phyloP scores from a whole-genome alignment of 1,140 invertebrate genomes.

The Vollenhovia emeryi region DNA sequence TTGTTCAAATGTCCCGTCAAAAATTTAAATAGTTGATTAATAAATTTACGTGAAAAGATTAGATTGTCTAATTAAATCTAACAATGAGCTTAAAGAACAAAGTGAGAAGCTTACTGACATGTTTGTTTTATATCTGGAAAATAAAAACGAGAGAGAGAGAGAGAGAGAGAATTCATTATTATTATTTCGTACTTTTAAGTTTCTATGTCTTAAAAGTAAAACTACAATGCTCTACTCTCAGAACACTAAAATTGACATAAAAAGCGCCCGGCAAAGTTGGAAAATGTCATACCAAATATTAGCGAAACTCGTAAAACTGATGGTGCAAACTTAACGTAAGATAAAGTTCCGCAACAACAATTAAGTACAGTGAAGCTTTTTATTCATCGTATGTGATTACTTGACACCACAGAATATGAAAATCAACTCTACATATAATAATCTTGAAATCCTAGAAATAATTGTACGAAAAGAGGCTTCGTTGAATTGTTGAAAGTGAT shows the following conservation, averaged over 20 bases:
- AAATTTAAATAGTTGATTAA: neutral
- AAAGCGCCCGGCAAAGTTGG: neutral
- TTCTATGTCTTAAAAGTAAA: neutral
- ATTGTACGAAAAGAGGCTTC: neutral
- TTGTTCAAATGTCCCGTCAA: neutral
- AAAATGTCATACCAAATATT: neutral
- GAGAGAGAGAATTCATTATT: neutral
- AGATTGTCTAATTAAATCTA: neutral
- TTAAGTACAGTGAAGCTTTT: neutral
- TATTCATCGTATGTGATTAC: neutral
- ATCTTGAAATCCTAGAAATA: neutral
- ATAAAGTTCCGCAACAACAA: neutral
- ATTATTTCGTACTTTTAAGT: neutral
- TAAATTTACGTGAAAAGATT: neutral
- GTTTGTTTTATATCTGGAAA: neutral
- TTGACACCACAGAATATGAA: neutral
- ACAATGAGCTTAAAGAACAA: neutral
- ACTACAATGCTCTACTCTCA: neutral
- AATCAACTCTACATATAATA: neutral
- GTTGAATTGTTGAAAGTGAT: constrained; percentile 13
- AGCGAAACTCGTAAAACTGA: neutral
- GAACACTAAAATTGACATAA: neutral
- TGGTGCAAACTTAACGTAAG: neutral
- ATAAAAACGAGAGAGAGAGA: neutral
- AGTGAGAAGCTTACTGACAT: too few relatives aligned